Conservation (phyloP, 2,797 vertebrate species). For the Urosaurus nigricauda region DNA sequence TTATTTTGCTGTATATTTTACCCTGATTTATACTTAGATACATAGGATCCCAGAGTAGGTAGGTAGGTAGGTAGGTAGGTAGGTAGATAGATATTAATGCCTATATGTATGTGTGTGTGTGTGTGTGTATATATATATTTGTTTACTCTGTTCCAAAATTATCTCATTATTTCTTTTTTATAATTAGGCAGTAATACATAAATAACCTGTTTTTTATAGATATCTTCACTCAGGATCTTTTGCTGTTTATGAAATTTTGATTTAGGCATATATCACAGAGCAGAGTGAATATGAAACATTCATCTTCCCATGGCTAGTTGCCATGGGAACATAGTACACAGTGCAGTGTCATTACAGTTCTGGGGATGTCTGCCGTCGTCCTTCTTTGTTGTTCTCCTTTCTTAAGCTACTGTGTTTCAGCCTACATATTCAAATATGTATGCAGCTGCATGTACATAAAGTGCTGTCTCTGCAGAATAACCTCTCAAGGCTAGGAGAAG, state of each 20-base stretch:
- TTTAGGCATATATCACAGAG: conserved; percentile 85
- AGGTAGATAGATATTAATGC: too few relatives aligned
- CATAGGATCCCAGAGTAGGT: conserved; percentile 65
- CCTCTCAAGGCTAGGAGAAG: conserved; percentile 32
- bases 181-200: conserved; percentile 85
- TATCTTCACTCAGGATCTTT: conserved; percentile 79
- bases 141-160: conserved; percentile 77
- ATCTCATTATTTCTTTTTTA: conserved; percentile 81
- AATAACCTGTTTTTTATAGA: conserved; percentile 79
- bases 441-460: conserved; percentile 50
- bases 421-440: conserved; percentile 78
- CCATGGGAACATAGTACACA: conserved; percentile 88
- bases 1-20: conserved; percentile 39
- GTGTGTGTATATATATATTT: conserved; percentile 58
- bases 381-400: conserved; percentile 85
- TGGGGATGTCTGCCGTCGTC: conserved; percentile 83
- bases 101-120: too few relatives aligned
- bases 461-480: conserved; percentile 45
- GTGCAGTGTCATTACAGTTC: conserved; percentile 85
- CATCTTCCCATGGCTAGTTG: conserved; percentile 85
- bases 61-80: too few relatives aligned
- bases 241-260: conserved; percentile 86
- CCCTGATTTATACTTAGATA: conserved; percentile 60
- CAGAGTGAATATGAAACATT: conserved; percentile 84
- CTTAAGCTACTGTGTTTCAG: conserved; percentile 85